These are phyloP conservation scores for Adelges cooleyi DNA, from an alignment of 1,140 invertebrate genomes.

Conservation along the genomic window DNA sequence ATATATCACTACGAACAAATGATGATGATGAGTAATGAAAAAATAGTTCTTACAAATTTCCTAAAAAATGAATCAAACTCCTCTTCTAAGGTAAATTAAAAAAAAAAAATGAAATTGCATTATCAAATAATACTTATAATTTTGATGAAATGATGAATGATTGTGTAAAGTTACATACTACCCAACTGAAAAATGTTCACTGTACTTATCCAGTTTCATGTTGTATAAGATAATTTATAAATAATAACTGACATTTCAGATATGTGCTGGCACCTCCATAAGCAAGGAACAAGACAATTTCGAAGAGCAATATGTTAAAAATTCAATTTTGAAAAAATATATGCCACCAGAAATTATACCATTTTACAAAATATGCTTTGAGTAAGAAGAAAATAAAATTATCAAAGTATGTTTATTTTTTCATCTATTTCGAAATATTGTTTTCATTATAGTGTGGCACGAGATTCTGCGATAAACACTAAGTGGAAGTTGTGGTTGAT, in stretches of 20 bases:
- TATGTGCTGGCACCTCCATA: too few relatives aligned
- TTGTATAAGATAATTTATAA: too few relatives aligned
- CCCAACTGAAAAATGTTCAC: too few relatives aligned
- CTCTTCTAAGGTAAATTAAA: too few relatives aligned
- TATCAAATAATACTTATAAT: too few relatives aligned
- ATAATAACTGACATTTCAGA: too few relatives aligned
- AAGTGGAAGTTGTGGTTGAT: constrained; percentile 9
- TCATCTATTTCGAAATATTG: background rate
- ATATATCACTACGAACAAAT: constrained; percentile 16
- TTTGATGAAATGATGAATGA: too few relatives aligned
- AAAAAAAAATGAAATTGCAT: too few relatives aligned
- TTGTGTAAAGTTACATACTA: too few relatives aligned
- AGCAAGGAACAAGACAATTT: too few relatives aligned
- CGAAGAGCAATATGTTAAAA: background rate
- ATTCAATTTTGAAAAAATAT: background rate
- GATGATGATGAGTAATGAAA: constrained; percentile 22
- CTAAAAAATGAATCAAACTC: background rate
- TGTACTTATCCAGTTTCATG: too few relatives aligned
- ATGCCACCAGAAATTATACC: background rate
- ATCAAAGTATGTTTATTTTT: background rate
- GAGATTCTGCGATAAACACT: background rate
- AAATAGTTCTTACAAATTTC: constrained; percentile 2
- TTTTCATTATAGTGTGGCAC: background rate
- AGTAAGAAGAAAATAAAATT: background rate
- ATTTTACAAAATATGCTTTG: constrained; percentile 21